Evolutionary conservation across 2,113 vertebrate genomes (phyloP).

Genomic region (Bagarius yarrelli): DNA sequence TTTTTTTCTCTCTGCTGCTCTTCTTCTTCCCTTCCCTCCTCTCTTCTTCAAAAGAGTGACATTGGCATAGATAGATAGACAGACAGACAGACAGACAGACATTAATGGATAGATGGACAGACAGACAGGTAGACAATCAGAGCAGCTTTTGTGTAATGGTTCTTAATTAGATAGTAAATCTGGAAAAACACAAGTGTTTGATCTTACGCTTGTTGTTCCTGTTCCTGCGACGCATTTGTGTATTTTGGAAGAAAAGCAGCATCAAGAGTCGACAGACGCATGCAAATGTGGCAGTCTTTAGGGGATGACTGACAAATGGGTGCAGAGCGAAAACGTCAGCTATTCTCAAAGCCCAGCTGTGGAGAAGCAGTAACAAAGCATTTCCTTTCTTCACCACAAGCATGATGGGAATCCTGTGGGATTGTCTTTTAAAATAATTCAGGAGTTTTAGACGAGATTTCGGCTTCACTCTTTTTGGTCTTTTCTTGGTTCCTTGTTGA

Average conservation of each 20-base stretch:
- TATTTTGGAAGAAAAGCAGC: not conserved
- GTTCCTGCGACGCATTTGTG: slow-evolving; percentile 15
- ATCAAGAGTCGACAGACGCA: slow-evolving; percentile 12
- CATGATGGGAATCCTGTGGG: slow-evolving; percentile 22
- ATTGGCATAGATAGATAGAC: not conserved
- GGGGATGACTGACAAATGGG: slow-evolving; percentile 1
- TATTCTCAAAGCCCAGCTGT: slow-evolving; percentile 8
- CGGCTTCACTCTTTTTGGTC: not conserved
- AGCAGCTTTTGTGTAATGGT: slow-evolving; percentile 46
- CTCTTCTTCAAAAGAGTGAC: not conserved
- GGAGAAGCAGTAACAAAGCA: not conserved
- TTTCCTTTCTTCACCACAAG: not conserved
- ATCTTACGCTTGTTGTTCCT: slow-evolving; percentile 20
- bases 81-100: not conserved
- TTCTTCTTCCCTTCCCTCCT: not conserved
- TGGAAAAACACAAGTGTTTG: slow-evolving; percentile 39
- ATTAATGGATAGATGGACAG: not conserved
- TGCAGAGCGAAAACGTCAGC: not conserved
- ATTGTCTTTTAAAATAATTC: not conserved
- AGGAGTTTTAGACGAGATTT: not conserved
- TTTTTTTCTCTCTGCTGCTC: not conserved
- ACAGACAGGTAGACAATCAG: slow-evolving; percentile 1
- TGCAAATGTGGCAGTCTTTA: slow-evolving; percentile 21
- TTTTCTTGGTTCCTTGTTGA: no score
- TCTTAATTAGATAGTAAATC: slow-evolving; percentile 36